These are phyloP conservation scores for Polyommatus icarus DNA, from an alignment of 2,888 invertebrate species.

Conservation along the genomic window DNA sequence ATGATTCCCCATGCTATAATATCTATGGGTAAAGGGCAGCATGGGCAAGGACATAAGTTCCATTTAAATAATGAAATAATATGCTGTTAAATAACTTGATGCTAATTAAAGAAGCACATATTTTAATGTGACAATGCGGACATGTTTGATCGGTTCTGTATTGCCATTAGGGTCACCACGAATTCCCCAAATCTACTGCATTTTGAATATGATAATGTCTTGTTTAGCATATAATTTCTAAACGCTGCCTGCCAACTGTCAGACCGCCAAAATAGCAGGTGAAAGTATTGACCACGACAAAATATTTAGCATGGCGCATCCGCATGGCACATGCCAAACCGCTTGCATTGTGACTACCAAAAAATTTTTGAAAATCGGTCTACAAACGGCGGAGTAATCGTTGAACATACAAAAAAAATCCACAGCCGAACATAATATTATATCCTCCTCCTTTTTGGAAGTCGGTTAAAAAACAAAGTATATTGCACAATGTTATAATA, in stretches of 20 bases:
- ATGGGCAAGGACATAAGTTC: no score
- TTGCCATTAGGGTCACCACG: background rate
- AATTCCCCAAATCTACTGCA: background rate
- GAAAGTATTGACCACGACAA: conserved; percentile 45
- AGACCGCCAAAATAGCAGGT: conserved; percentile 42
- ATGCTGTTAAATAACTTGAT: no score
- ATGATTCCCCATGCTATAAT: no score
- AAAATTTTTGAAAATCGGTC: no score
- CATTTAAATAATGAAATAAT: background rate
- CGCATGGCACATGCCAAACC: conserved; percentile 42
- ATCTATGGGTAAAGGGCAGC: no score
- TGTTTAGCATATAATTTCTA: conserved; percentile 40
- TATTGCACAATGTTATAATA: background rate
- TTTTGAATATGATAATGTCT: conserved; percentile 31
- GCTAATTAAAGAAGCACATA: no score
- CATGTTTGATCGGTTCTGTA: background rate
- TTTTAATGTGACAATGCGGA: background rate
- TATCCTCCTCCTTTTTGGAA: no score
- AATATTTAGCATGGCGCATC: conserved; percentile 41
- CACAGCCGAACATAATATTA: no score
- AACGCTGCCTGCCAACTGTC: conserved; percentile 40
- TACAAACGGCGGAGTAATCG: no score
- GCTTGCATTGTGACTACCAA: conserved; percentile 33
- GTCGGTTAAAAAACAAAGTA: no score
- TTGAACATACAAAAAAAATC: no score